Base-by-base conservation (phyloP, 2,113 vertebrate genomes). In the Phrynocephalus versicolor region DNA sequence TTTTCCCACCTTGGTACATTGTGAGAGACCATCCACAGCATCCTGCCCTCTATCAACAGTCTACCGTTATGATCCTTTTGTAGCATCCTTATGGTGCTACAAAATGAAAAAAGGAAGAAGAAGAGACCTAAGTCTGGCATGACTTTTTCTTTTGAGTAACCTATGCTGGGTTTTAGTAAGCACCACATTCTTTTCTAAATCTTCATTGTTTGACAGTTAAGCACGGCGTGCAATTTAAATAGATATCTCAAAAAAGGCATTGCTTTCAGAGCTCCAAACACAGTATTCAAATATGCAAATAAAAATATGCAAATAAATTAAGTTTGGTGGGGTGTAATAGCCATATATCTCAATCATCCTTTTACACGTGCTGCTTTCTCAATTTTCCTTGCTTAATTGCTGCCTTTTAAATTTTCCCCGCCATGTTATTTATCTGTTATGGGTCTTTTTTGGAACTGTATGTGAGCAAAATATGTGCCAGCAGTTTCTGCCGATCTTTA, bases 201-300 rank as follows among this genome's bases (percentile, higher is more conserved):
- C 45, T 51, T 51, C 45, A 51, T 51, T 6, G 45, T 51, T 10
- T 51, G 45, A 51, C 45, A 51, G 5, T 51, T 51, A 69, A 78
- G 88, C 67, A 85, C 88, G 76, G 79, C 37, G 0, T 67, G 9
- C 89, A 92, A 92, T 94, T 92, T 92, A 94, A 90, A 90, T n/a
- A 89, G 30, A 77, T 58, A 84, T 25, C n/a, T n/a, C 85, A 91
- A 86, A 80, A 92, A 92, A 79, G 14, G 89, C 88, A 80, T 83
- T 90, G 88, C 45, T 84, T 92, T 80, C 9, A 4, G 57, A 89
- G 85, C 57, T 84, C 71, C 67, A 83, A 51, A 72, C 83, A 78
- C 41, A 6, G 33, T 33, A 86, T 62, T 39, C 13, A 35, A 85
- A 69, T 83, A 87, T 85, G 74, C 82, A 86, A 90, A 78, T 21